A percentile compares a stretch with the other conserved stretches of the same genome.
phyloP scores from a whole-genome alignment of 2,888 invertebrate species.

The Oscheius onirici region DNA sequence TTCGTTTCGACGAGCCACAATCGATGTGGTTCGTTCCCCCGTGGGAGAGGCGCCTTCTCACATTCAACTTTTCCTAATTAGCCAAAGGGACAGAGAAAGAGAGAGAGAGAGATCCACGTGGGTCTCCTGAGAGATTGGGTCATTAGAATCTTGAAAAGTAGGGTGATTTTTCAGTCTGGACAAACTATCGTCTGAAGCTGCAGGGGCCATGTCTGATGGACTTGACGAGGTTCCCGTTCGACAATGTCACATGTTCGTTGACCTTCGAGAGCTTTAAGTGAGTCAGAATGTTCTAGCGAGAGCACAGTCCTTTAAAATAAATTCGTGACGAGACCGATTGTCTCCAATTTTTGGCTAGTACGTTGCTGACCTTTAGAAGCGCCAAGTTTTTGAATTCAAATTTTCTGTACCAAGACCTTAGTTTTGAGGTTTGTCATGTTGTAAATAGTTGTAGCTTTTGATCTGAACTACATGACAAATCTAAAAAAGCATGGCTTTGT shows the following conservation, averaged over 20 bases:
- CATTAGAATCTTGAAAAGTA: neutral
- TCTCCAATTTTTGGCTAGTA: no score
- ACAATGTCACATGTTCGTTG: conserved; percentile 70
- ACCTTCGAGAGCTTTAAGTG: conserved; percentile 71
- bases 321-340: no score
- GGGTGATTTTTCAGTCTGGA: conserved; percentile 62
- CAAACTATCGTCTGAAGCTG: conserved; percentile 70
- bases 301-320: no score
- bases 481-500: no score
- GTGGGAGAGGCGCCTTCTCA: conserved; percentile 30
- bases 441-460: no score
- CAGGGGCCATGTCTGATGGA: conserved; percentile 71
- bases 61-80: conserved; percentile 34
- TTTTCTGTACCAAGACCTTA: no score
- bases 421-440: no score
- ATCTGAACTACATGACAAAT: no score
- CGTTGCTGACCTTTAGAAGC: no score
- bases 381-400: no score
- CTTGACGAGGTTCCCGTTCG: conserved; percentile 70
- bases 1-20: neutral
- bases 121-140: neutral
- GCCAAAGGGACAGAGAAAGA: conserved; percentile 4
- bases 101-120: neutral
- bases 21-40: conserved; percentile 30
- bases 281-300: no score